Evolutionary conservation across 2,888 invertebrate genomes (phyloP).

Genomic region (Ophion ventricosus): DNA sequence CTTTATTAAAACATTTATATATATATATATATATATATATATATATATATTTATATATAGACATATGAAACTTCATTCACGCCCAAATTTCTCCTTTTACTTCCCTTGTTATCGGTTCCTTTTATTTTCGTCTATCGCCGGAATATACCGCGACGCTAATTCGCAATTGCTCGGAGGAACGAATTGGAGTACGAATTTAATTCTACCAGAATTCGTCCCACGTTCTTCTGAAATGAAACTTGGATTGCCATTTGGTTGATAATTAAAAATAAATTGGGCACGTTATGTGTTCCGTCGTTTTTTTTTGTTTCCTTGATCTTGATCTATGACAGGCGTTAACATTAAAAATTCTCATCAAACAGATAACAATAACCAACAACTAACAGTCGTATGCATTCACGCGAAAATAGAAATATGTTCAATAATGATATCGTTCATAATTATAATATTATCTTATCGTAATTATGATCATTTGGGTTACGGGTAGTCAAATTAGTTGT

Average conservation of each 20-base stretch:
- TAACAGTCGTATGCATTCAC: constrained; percentile 82
- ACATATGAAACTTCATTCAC: constrained; percentile 80
- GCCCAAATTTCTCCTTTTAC: constrained; percentile 68
- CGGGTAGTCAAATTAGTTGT: constrained; percentile 67
- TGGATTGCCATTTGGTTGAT: background rate
- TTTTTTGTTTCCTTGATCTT: constrained; percentile 54
- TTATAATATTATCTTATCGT: constrained; percentile 75
- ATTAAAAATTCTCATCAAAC: constrained; percentile 82
- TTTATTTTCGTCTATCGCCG: constrained; percentile 42
- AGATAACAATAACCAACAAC: constrained; percentile 83
- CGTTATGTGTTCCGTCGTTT: constrained; percentile 60
- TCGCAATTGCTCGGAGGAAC: constrained; percentile 44
- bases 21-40: background rate
- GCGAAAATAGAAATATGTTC: constrained; percentile 81
- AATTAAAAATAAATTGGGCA: constrained; percentile 69
- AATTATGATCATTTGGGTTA: constrained; percentile 77
- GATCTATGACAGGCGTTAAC: constrained; percentile 77
- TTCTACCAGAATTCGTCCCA: constrained; percentile 30
- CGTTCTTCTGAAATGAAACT: constrained; percentile 68
- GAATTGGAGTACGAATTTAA: constrained; percentile 58
- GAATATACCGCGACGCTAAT: constrained; percentile 17
- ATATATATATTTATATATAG: constrained; percentile 65
- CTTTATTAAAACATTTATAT: constrained; percentile 77
- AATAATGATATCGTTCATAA: constrained; percentile 75
- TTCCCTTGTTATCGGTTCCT: constrained; percentile 35